Evolutionary conservation across 2,113 vertebrate species (phyloP).

Genomic region (Scophthalmus maximus): DNA sequence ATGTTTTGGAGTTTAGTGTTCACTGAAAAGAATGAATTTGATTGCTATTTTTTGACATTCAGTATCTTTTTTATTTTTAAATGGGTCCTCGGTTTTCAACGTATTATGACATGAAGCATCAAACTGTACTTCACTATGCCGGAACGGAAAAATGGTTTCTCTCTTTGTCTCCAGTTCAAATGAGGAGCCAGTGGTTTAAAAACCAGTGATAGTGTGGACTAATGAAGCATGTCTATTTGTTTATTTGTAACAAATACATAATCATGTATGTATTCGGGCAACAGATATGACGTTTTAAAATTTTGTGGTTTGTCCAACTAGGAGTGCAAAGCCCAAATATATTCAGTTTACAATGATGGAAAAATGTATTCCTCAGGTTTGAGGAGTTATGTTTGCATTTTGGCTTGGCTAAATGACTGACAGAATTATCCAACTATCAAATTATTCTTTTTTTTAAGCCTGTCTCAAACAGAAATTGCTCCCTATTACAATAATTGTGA

Average conservation of each 20-base stretch:
- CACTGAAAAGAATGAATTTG: conserved; percentile 74
- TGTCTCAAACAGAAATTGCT: too few species aligned
- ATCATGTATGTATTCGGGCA: not conserved
- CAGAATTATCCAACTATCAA: too few species aligned
- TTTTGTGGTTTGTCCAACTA: not conserved
- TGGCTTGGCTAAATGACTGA: too few species aligned
- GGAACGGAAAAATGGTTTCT: conserved; percentile 19
- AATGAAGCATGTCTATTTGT: conserved; percentile 13
- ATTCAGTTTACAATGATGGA: not conserved
- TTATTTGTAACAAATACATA: conserved; percentile 10
- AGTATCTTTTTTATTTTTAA: conserved; percentile 55
- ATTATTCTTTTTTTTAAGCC: too few species aligned
- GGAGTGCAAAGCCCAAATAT: not conserved
- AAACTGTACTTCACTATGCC: conserved; percentile 11
- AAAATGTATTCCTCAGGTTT: too few species aligned
- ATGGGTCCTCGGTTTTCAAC: conserved; percentile 27
- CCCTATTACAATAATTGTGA: not conserved
- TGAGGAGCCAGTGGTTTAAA: conserved; percentile 1
- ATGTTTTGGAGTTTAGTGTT: conserved; percentile 76
- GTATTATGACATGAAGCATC: conserved; percentile 19
- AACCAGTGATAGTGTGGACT: not conserved
- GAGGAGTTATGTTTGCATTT: too few species aligned
- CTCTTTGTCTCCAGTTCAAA: conserved; percentile 5
- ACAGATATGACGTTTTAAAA: not conserved
- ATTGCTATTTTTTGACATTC: conserved; percentile 69